Evolutionary conservation across 2,888 invertebrate genomes (phyloP).

Genomic region (Glyphotaelius pellucidus): DNA sequence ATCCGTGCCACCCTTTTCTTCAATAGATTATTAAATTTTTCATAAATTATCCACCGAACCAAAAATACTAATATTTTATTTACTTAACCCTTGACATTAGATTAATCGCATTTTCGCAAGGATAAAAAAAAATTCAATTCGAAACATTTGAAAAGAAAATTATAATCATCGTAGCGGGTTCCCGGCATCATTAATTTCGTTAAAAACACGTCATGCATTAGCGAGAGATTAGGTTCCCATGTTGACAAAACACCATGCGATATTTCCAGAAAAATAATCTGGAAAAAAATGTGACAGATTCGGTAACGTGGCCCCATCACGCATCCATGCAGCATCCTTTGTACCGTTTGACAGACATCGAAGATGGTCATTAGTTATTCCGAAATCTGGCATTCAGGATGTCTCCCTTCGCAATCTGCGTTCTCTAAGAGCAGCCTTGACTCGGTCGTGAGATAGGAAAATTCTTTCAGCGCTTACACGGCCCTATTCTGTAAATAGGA

Average conservation of each 20-base stretch:
- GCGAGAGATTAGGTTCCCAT: slow-evolving; percentile 60
- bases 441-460: slow-evolving; percentile 61
- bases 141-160: background rate
- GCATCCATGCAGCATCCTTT: slow-evolving; percentile 47
- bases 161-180: background rate
- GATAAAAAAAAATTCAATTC: background rate
- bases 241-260: slow-evolving; percentile 61
- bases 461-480: slow-evolving; percentile 52
- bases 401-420: slow-evolving; percentile 53
- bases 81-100: slow-evolving; percentile 2
- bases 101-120: background rate
- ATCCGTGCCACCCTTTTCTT: background rate
- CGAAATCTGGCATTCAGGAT: slow-evolving; percentile 57
- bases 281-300: slow-evolving; percentile 36
- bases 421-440: slow-evolving; percentile 53
- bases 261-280: slow-evolving; percentile 58
- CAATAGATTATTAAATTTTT: background rate
- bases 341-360: slow-evolving; percentile 64
- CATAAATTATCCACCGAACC: background rate
- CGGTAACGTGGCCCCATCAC: slow-evolving; percentile 45
- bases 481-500: slow-evolving; percentile 29
- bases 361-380: slow-evolving; percentile 64
- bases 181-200: background rate
- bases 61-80: background rate
- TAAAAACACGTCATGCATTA: slow-evolving; percentile 40